Evolutionary conservation across 1,140 invertebrate genomes (phyloP).

Genomic region (Cyrtorhinus lividipennis): DNA sequence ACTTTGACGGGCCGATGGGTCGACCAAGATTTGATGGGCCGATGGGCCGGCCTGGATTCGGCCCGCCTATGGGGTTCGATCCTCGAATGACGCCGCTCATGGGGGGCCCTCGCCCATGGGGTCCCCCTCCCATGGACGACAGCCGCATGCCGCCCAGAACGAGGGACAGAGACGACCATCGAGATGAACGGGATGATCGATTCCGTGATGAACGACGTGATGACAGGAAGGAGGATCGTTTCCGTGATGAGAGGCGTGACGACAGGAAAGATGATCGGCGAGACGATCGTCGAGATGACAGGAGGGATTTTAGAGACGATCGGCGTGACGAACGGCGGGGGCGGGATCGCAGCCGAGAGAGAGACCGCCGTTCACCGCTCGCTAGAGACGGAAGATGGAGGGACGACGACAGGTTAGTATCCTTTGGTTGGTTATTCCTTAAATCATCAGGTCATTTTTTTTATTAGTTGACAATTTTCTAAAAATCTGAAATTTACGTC

Average conservation of each 20-base stretch:
- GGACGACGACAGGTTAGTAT: conserved; percentile 1
- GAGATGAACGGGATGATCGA: conserved; percentile 5
- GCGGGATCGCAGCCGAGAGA: conserved; percentile 17
- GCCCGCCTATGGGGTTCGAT: not conserved
- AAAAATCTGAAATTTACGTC: too few relatives aligned
- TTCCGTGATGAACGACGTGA: conserved; percentile 4
- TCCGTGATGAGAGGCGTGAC: conserved; percentile 19
- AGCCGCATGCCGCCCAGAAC: not conserved
- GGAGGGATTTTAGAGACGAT: conserved; percentile 19
- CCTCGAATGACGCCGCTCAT: too few relatives aligned
- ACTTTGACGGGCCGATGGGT: too few relatives aligned
- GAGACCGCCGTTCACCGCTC: conserved; percentile 20
- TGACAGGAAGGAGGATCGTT: conserved; percentile 18
- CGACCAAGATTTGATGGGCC: not conserved
- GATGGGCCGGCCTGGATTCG: not conserved
- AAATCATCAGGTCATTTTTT: too few relatives aligned
- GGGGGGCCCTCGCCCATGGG: not conserved
- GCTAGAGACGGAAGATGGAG: too few relatives aligned
- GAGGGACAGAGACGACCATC: not conserved
- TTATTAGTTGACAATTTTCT: too few relatives aligned
- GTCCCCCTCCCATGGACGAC: not conserved
- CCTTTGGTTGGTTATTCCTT: too few relatives aligned
- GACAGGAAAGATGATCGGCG: conserved; percentile 17
- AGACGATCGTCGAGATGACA: conserved; percentile 19
- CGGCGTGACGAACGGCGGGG: conserved; percentile 11